A percentile compares a stretch with the other conserved stretches of the same genome.
phyloP scores from a whole-genome alignment of 2,113 vertebrate genomes.

The Sinocyclocheilus rhinocerous region DNA sequence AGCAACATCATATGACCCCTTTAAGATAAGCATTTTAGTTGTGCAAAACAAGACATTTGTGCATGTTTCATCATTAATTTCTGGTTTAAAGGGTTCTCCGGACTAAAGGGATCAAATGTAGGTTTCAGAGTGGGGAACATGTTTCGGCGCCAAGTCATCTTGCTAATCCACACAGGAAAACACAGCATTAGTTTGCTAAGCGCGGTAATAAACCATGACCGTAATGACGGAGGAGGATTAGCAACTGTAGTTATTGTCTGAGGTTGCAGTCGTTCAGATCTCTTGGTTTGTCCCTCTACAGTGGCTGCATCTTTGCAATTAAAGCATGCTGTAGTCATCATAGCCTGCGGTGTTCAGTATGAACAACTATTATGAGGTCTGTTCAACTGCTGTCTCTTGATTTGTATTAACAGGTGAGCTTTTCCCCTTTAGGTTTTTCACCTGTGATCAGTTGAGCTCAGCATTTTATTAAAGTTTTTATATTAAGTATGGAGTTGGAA shows the following conservation, averaged over 20 bases:
- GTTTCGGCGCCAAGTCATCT: conserved; percentile 26
- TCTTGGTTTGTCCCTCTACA: conserved; percentile 75
- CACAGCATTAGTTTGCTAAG: conserved; percentile 80
- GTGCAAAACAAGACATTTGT: neutral
- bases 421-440: conserved; percentile 25
- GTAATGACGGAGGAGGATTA: conserved; percentile 81
- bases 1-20: no score
- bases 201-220: conserved; percentile 78
- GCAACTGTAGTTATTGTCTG: conserved; percentile 76
- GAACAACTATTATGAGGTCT: conserved; percentile 72
- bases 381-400: conserved; percentile 72
- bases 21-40: neutral
- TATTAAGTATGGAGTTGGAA: neutral
- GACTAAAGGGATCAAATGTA: conserved; percentile 39
- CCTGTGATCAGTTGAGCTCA: conserved; percentile 22
- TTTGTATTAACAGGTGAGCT: conserved; percentile 71
- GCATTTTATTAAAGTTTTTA: conserved; percentile 18
- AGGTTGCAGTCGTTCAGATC: conserved; percentile 74
- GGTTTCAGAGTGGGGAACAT: conserved; percentile 14
- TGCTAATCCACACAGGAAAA: conserved; percentile 77
- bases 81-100: conserved; percentile 39
- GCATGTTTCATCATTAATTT: conserved; percentile 8
- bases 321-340: conserved; percentile 73
- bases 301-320: conserved; percentile 78
- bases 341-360: conserved; percentile 64